These are phyloP conservation scores for Hephaestus fuliginosus DNA, from an alignment of 2,797 vertebrate species.

Conservation along the genomic window DNA sequence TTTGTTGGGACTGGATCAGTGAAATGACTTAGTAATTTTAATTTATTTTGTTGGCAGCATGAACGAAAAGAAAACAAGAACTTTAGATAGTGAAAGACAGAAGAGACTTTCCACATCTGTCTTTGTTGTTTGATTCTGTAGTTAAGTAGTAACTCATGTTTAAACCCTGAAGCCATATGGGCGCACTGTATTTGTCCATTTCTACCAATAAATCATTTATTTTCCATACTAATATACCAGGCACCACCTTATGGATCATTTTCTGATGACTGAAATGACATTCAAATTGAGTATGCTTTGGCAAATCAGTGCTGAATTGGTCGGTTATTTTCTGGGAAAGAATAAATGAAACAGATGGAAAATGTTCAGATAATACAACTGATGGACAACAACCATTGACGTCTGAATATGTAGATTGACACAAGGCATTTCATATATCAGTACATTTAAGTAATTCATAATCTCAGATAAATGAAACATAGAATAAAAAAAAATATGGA, in stretches of 20 bases:
- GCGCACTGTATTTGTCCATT: background rate
- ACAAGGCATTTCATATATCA: conserved; percentile 10
- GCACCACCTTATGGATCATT: background rate
- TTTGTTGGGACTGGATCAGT: background rate
- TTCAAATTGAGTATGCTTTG: conserved; percentile 2
- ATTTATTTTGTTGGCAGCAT: background rate
- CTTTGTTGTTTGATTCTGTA: background rate
- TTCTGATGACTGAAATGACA: background rate
- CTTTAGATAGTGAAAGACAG: background rate
- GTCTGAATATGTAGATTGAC: background rate
- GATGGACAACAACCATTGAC: conserved; percentile 10
- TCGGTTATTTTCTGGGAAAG: conserved; percentile 4
- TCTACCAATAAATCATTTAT: background rate
- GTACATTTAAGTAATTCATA: background rate
- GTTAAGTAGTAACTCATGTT: background rate
- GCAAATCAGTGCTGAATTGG: conserved; percentile 26
- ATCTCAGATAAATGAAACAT: background rate
- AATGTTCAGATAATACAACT: background rate
- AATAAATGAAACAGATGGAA: conserved; percentile 16
- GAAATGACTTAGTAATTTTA: background rate
- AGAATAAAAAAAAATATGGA: too few relatives aligned
- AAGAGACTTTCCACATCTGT: background rate
- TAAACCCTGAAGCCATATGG: background rate
- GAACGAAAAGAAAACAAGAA: background rate
- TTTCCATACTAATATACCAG: background rate